Evolutionary conservation across 1,140 invertebrate genomes (phyloP), one percentile per base, ranked within the genome.

Genomic region (Battus philenor): DNA sequence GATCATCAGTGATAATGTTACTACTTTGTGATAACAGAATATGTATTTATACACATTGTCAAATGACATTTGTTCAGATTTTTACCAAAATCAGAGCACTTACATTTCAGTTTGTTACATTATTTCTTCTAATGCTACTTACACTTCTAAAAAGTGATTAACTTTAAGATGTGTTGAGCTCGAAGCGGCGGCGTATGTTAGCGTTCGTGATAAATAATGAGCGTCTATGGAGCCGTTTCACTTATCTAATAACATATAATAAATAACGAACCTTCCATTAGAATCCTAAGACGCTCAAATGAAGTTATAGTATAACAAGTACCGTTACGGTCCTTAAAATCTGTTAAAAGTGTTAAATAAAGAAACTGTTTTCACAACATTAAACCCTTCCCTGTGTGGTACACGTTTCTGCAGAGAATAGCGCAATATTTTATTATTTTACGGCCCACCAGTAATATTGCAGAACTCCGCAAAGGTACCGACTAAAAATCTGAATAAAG

Each of bases 351-450:
- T 50, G 43, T 54, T 47, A 63, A 70, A 77, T 68, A 80, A 77
- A 75, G 75, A 71, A 70, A 68, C 63, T 59, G 45, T 26, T 32
- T 49, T 49, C 54, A 48, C 64, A 64, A 58, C 29, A 56, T 68
- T 67, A 61, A 83, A 80, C 81, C 78, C 75, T 85, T 83, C 79
- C 58, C 49, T 59, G 30, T 4, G 24, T 44, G 34, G 48, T 62
- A 53, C 62, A 69, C 49, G 43, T 75, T 81, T 78, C 66, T 69
- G 78, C 75, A 34, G 59, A 70, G 63, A 75, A 84, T 75, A 66
- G 74, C 71, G 68, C 69, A 75, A 77, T 74, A n/a, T 83, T 83
- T 79, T 82, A 81, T 85, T 79, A 72, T 57, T 85, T 85, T 81
- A 85, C 68, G 54, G 69, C 67, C 9, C 31, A 16, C 41, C 60